Base-by-base conservation (phyloP, 2,113 vertebrate genomes). In the Salvelinus sp. region DNA sequence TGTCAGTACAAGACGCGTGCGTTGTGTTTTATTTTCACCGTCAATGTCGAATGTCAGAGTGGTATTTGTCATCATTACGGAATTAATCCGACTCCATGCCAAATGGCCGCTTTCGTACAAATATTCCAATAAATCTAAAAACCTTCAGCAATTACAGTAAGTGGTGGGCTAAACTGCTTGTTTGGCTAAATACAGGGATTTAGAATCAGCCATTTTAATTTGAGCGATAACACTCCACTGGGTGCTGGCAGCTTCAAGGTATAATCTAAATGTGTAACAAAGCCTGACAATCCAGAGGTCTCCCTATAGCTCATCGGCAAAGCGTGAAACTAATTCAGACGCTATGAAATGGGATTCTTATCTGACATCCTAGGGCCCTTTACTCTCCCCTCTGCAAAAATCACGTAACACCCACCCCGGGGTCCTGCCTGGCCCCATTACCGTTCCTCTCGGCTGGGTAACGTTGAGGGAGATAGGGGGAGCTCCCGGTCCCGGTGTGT, bases 281-380 rank as follows among this genome's bases (percentile, higher is more conserved):
- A 92, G 87, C 89, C 85, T 86, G 86, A 91, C 85, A 89, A 90
- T 86, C 84, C 88, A 85, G 76, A 81, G 83, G 83, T 77, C 85
- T 81, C 84, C n/a, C 83, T 77, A 79, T 44, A 87, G 87, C 86
- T 91, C 88, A 89, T 50, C 85, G 63, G 75, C 82, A 85, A 75
- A 90, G 85, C 88, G 88, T 90, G 86, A 91, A 91, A 91, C 91
- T 84, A 89, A 88, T 91, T 91, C 86, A 81, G 90, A 89, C 71
- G 77, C 90, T 90, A 88, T 93, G 90, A 91, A 93, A 91, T 91
- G 80, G 91, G 90, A 93, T 93, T 91, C 89, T 86, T 90, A 91
- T 92, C 90, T 89, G 79, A 73, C 64, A 83, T 73, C 88, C 60
- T 66, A 69, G 63, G 85, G 83, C 83, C 54, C 3, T 76, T 73